Evolutionary conservation across 30 jellyfish, hydroid and myxozoan species (phyloP), one percentile per base, ranked within the genome.

Genomic region (Hydractinia echinata): DNA sequence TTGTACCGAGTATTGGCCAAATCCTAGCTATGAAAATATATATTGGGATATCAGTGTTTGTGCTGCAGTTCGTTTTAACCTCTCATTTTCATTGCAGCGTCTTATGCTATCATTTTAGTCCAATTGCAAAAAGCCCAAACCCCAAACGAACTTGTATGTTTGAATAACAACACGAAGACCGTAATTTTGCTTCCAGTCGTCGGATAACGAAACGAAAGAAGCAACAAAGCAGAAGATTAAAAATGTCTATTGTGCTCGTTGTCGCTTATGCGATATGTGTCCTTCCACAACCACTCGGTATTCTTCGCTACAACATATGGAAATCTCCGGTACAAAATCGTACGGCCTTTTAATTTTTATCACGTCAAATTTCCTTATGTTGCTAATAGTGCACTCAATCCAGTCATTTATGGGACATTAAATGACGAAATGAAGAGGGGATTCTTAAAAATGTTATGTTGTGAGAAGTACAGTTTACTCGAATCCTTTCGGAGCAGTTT

Each of bases 1-100:
- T 56, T 91, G 97, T 79, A 77, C 89, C 1, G 97, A 91, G 54
- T 44, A 48, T 8, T 91, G 97, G 97, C 96, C 97, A 11, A 82
- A 39, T 81, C 70, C 10, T 54, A 20, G 53, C 18, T 54, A 85
- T 14, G 87, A 77, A 19, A 64, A 76, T 8, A 44, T 77, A n/a
- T 91, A 91, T 54, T 91, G 97, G n/a, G 97, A 78, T 86, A 55
- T 55, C 72, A 8, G 82, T 90, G 44, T 91, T 91, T 67, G 76
- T 88, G 60, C 69, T 86, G 7, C 97, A 91, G 82, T 79, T 86
- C 50, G 95, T 87, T 4, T 52, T 91, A n/a, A 15, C 97, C 97
- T 54, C 82, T 91, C 10, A 19, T 66, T 6, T 66, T 82, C 48
- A 83, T 91, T 8, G 85, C 91, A 14, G 77, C 77, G 50, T 90